Percentiles rank a stretch among this genome's conserved stretches.
Conservation (phyloP, 2,888 invertebrate genomes). For the Coelinius sp. region DNA sequence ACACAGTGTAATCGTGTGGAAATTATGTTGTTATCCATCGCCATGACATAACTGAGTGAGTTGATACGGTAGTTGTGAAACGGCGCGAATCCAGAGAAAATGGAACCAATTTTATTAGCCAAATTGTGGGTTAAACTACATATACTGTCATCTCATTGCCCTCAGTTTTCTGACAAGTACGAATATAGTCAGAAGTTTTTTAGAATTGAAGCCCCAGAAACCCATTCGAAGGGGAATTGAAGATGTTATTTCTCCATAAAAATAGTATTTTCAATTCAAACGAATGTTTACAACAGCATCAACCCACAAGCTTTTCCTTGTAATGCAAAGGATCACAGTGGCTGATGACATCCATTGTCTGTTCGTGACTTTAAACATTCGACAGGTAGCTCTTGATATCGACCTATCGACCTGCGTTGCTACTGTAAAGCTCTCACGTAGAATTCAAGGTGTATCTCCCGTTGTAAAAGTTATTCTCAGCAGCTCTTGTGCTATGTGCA, state of each 20-base stretch:
- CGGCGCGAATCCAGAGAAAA: neutral
- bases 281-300: neutral
- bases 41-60: slow-evolving; percentile 1
- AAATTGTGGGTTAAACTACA: neutral
- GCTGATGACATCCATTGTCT: neutral
- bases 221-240: neutral
- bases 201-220: neutral
- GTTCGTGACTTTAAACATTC: neutral
- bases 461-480: slow-evolving; percentile 13
- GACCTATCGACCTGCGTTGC: slow-evolving; percentile 18
- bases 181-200: too few species aligned
- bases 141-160: too few species aligned
- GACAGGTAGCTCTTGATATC: slow-evolving; percentile 18
- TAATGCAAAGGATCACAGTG: neutral
- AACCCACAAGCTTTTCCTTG: neutral
- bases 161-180: too few species aligned
- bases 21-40: slow-evolving; percentile 5
- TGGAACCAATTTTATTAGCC: neutral
- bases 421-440: slow-evolving; percentile 5
- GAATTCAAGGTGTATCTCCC: neutral
- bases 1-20: slow-evolving; percentile 28
- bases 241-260: neutral
- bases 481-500: neutral
- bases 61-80: neutral
- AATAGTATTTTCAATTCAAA: neutral